Percentiles rank a stretch among this genome's conserved stretches.
Conservation (phyloP, 1,140 invertebrate species). For the Calephelis virginiensis region DNA sequence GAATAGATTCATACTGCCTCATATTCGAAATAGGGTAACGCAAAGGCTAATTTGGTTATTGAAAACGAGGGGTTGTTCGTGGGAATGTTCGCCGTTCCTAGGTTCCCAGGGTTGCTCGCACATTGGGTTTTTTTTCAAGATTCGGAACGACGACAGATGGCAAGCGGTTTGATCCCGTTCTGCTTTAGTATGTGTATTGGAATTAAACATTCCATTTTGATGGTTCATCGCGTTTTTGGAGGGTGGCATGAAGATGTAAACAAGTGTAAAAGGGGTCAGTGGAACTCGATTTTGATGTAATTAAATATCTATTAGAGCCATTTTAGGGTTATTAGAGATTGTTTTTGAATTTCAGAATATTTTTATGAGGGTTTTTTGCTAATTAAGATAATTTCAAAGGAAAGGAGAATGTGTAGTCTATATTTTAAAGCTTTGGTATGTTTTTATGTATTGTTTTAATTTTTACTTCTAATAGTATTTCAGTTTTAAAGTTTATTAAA, state of each 20-base stretch:
- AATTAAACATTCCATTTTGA: slow-evolving; percentile 77
- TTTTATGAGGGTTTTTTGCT: not conserved
- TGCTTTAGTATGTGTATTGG: slow-evolving; percentile 70
- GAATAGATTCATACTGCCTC: slow-evolving; percentile 77
- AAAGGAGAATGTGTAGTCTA: slow-evolving; percentile 16
- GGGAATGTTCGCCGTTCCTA: slow-evolving; percentile 71
- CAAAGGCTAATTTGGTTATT: slow-evolving; percentile 79
- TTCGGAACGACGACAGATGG: slow-evolving; percentile 76
- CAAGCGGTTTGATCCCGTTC: slow-evolving; percentile 68
- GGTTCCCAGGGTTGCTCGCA: slow-evolving; percentile 76
- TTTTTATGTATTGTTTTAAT: not conserved
- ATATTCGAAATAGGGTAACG: slow-evolving; percentile 78
- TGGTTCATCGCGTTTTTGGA: slow-evolving; percentile 58
- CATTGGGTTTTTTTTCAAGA: slow-evolving; percentile 72
- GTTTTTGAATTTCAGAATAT: slow-evolving; percentile 34
- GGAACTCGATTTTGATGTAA: slow-evolving; percentile 63
- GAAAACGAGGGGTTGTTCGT: slow-evolving; percentile 78
- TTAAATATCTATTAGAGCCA: slow-evolving; percentile 74
- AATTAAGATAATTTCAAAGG: slow-evolving; percentile 11
- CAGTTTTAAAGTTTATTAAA: too few species aligned
- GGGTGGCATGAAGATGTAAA: slow-evolving; percentile 76
- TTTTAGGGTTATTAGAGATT: slow-evolving; percentile 70
- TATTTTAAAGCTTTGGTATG: not conserved
- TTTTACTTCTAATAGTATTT: not conserved
- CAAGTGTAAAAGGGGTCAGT: slow-evolving; percentile 78